Conservation (phyloP, 2,888 invertebrate species). For the Thera britannica region DNA sequence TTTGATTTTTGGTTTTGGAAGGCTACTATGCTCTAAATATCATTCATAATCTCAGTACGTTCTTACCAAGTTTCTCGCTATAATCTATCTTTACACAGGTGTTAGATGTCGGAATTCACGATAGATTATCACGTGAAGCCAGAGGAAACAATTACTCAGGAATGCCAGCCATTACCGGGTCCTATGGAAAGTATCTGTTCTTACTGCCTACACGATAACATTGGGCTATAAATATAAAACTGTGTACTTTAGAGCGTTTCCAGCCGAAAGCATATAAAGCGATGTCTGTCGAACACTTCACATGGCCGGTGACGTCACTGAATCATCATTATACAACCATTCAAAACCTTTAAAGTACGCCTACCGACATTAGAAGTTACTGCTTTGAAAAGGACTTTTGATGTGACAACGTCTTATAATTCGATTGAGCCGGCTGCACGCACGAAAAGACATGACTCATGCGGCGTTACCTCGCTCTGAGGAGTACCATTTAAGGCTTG, state of each 20-base stretch:
- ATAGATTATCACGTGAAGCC: constrained; percentile 22
- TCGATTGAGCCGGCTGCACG: no score
- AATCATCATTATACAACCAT: constrained; percentile 35
- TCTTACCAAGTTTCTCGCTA: background rate
- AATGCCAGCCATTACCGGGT: constrained; percentile 37
- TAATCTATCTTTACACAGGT: constrained; percentile 9
- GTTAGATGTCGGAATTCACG: constrained; percentile 9
- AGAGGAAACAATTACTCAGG: constrained; percentile 37
- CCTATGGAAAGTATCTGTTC: constrained; percentile 40
- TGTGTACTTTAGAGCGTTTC: constrained; percentile 58
- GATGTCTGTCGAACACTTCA: constrained; percentile 47
- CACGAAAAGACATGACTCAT: no score
- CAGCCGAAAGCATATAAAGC: constrained; percentile 69
- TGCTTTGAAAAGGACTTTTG: background rate
- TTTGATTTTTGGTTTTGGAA: no score
- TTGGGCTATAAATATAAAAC: constrained; percentile 57
- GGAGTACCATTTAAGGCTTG: no score
- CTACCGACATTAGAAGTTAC: background rate
- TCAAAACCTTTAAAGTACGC: constrained; percentile 30
- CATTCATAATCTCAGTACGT: background rate
- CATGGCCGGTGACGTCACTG: constrained; percentile 62
- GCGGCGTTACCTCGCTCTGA: no score
- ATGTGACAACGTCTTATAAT: no score
- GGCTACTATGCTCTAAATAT: constrained; percentile 7
- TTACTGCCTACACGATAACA: constrained; percentile 49